Conservation (phyloP, 1,140 invertebrate species). For the Camponotus pennsylvanicus region DNA sequence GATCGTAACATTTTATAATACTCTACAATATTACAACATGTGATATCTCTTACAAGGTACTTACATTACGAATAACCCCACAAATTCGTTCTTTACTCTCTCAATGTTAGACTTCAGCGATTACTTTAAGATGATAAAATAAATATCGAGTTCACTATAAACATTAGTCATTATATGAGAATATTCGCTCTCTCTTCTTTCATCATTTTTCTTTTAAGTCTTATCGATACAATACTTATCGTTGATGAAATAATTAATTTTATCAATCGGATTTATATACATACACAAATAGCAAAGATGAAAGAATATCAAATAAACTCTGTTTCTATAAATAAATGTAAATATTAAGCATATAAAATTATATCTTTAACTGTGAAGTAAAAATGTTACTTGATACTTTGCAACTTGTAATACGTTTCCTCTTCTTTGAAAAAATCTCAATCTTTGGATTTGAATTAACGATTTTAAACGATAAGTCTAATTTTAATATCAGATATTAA, state of each 20-base stretch:
- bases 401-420: neutral
- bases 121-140: conserved; percentile 55
- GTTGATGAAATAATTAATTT: neutral
- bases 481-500: neutral
- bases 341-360: conserved; percentile 25
- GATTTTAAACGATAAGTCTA: conserved; percentile 2
- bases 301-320: neutral
- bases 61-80: conserved; percentile 78
- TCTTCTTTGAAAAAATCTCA: conserved; percentile 1
- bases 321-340: neutral
- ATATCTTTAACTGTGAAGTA: conserved; percentile 11
- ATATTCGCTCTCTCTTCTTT: neutral
- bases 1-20: conserved; percentile 82
- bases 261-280: no score
- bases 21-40: conserved; percentile 81
- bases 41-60: conserved; percentile 82
- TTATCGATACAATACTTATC: conserved; percentile 40
- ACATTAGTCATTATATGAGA: conserved; percentile 16
- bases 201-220: conserved; percentile 1
- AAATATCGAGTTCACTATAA: conserved; percentile 53
- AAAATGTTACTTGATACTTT: conserved; percentile 13
- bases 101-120: conserved; percentile 48
- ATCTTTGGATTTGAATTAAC: conserved; percentile 20
- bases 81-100: conserved; percentile 74
- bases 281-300: neutral